Conservation (phyloP, 2,797 vertebrate genomes). For the Gastrophryne carolinensis region DNA sequence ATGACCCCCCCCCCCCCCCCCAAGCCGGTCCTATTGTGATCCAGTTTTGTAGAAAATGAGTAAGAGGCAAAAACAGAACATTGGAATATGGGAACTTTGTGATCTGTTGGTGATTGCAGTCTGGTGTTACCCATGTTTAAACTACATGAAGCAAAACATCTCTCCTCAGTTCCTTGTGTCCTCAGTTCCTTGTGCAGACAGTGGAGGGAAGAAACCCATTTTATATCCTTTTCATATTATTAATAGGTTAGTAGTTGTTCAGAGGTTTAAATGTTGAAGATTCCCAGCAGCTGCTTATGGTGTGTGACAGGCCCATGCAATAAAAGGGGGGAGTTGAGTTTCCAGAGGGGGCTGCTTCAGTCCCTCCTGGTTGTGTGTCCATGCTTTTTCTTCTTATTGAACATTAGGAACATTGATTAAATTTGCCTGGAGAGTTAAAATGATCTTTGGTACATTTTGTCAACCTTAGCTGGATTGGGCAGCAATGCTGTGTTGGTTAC, state of each 20-base stretch:
- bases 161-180: background rate
- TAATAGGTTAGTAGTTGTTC: conserved; percentile 35
- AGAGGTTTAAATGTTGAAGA: conserved; percentile 42
- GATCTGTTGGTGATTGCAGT: background rate
- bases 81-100: background rate
- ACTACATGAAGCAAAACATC: background rate
- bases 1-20: no score
- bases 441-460: no score
- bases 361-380: conserved; percentile 5
- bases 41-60: no score
- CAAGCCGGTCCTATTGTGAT: no score
- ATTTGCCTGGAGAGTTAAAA: no score
- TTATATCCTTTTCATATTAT: conserved; percentile 47
- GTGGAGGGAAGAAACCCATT: conserved; percentile 8
- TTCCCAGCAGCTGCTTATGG: conserved; percentile 26
- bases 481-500: no score
- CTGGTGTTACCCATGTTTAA: background rate
- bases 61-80: background rate
- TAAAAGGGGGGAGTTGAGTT: conserved; percentile 27
- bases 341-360: conserved; percentile 33
- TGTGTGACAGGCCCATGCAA: conserved; percentile 37
- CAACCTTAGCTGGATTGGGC: no score
- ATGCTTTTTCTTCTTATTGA: conserved; percentile 18
- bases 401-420: background rate
- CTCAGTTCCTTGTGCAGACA: background rate